Base-by-base conservation (phyloP, 1,140 invertebrate genomes). In the Daktulosphaira vitifoliae region DNA sequence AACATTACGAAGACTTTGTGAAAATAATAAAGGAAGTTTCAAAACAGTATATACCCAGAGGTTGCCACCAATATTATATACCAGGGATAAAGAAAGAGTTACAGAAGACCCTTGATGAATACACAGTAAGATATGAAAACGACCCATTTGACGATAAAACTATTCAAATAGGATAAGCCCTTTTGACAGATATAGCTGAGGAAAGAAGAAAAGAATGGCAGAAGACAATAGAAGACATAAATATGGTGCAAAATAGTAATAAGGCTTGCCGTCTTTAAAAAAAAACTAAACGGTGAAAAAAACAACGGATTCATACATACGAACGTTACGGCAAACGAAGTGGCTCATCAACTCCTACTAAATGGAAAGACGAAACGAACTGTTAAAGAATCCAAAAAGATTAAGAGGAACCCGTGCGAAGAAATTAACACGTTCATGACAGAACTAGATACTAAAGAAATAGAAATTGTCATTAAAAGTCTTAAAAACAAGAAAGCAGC, bases 71-170 rank as follows among this genome's bases (percentile, higher is more conserved):
- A 20, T 15, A 65, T 16, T 65, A 65, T 23, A 39, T 52, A 38
- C 23, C 49, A 20, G 49, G 49, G 8, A 46, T 39, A 20, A 13
- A 65, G 11, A 29, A 29, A 22, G 20, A 37, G 9, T 49, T 49
- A 11, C 18, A 65, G 15, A 46, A 65, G 9, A 16, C 33, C 16
- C 20, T 59, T 11, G 26, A 59, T 15, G 13, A 59, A 37, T 64
- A 64, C 23, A 20, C n/a, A 33, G 44, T 20, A 23, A 16, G 23
- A 22, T 52, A 33, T 18, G 29, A 51, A 50, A 18, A 22, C 15
- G 48, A 65, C 49, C 54, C 54, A 9, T 62, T 62, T 22, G 25
- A 26, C 33, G 54, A 62, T 33, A 37, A 62, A 39, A 62, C 54
- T 18, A 62, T 62, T 20, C 29, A 62, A 23, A 38, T 42, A 44